Evolutionary conservation across 2,113 vertebrate species (phyloP), one percentile per base, ranked within the genome.

Genomic region (Telmatochromis brachygnathus): DNA sequence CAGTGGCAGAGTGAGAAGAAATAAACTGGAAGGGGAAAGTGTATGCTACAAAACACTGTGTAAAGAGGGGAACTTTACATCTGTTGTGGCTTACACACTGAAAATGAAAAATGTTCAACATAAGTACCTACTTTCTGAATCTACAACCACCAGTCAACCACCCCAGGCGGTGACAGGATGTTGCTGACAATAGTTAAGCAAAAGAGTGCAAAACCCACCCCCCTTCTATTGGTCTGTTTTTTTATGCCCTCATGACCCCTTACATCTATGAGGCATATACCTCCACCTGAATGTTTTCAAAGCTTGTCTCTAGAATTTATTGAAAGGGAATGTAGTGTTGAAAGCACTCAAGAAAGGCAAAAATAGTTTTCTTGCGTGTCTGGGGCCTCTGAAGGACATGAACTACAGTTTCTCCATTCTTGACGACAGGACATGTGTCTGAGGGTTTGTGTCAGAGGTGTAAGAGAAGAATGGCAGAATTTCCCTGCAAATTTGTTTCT

Each of bases 81-180:
- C 68, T 73, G 13, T 5, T 15, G 14, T 26, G 21, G 2, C 37
- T 45, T 26, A 26, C 65, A 70, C 12, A 73, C n/a, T 26, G 37
- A 26, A 73, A 15, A 21, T 73, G 21, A 17, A 45, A 70, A 73
- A 42, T 21, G 4, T 15, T 45, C 21, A 73, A 45, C 14, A 1
- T 17, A 26, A 73, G 68, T 73, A 15, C 21, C 4, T 15, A 73
- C n/a, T 73, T 73, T 73, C 13, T 26, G 5, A 26, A 45, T 73
- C 21, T 9, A 73, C 21, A 73, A 45, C n/a, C 37, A 42, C 65
- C 10, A 10, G 3, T 45, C n/a, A 23, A 73, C 14, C 21, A 45
- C 21, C 9, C 39, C 21, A 73, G 39, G 13, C 4, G 0, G 9
- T 1, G 1, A 39, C 35, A 23, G 21, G 5, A 42, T 45, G 65